Evolutionary conservation across 2,888 invertebrate species (phyloP).

Genomic region (Seira sanloemensis): DNA sequence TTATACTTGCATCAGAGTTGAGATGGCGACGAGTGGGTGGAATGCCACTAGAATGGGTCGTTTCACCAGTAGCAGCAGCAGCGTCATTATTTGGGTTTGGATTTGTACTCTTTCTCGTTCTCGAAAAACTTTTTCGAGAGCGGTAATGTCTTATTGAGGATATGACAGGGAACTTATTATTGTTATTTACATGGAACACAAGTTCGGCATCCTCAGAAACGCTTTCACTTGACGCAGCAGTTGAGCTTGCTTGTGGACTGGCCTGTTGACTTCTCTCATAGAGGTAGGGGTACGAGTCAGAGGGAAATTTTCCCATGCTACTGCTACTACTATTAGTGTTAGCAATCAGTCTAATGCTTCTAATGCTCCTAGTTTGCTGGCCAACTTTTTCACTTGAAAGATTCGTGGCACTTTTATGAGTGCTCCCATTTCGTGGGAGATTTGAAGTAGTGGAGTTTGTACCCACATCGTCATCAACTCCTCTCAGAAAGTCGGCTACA

Average conservation of each 20-base stretch:
- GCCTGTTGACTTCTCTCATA: slow-evolving; percentile 47
- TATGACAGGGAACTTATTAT: slow-evolving; percentile 70
- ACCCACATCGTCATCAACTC: slow-evolving; percentile 58
- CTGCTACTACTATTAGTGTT: slow-evolving; percentile 43
- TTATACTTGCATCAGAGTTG: not conserved
- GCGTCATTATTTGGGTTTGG: slow-evolving; percentile 34
- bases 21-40: not conserved
- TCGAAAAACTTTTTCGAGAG: slow-evolving; percentile 72
- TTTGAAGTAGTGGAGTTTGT: slow-evolving; percentile 21
- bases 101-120: slow-evolving; percentile 66
- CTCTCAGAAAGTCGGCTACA: slow-evolving; percentile 58
- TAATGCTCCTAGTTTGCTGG: slow-evolving; percentile 62
- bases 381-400: slow-evolving; percentile 60
- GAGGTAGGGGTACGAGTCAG: slow-evolving; percentile 15
- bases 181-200: slow-evolving; percentile 61
- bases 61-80: slow-evolving; percentile 17
- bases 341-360: slow-evolving; percentile 66
- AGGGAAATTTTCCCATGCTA: slow-evolving; percentile 31
- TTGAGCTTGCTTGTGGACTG: slow-evolving; percentile 25
- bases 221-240: slow-evolving; percentile 19
- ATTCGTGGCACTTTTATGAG: slow-evolving; percentile 41
- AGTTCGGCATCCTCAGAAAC: slow-evolving; percentile 11
- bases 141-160: slow-evolving; percentile 72
- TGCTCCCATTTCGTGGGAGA: not conserved
- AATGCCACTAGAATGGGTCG: not conserved